Base-by-base conservation (phyloP, 2,797 vertebrate genomes). In the Cheirogaleus major region DNA sequence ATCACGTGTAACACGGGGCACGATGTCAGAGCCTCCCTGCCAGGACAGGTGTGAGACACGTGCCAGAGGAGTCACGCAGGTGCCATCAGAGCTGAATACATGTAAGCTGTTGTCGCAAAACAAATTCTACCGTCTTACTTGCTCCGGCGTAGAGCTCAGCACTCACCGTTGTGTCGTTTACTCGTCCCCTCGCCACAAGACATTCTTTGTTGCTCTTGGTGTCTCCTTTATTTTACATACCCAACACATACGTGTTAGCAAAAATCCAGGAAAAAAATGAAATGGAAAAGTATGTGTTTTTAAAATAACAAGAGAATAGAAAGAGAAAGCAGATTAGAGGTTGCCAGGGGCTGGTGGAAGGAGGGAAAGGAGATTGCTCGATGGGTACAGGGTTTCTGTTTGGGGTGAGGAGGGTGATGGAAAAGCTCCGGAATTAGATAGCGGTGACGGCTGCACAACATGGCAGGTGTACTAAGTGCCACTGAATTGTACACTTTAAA, bases 51-150 rank as follows among this genome's bases (percentile, higher is more conserved):
- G 59, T 12, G 43, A 55, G 87, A 8, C 2, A 4, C 2, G 5
- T 0, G 13, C 18, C 4, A 22, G 52, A 87, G n/a, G n/a, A 70
- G 3, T 4, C 35, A 0, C 0, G 12, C 73, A 14, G 10, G 23
- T 0, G 7, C 14, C 0, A 2, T 32, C 35, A 10, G 73, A 69
- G 59, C 55, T 0, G 17, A 59, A 7, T 41, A 11, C 7, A 7
- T 27, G 32, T 45, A 3, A 59, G 57, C 67, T n/a, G 1, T 15
- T 4, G 2, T 76, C 63, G 45, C 55, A 9, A 10, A 38, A 11
- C 41, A 79, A 55, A n/a, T 22, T 13, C 85, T 20, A 2, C 12
- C 0, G 17, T n/a, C 50, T 35, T 13, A 0, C 38, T 55, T 2
- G 7, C 20, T 12, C 72, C 14, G 17, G 59, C 38, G 0, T 13